Evolutionary conservation across 2,113 vertebrate genomes (phyloP), one percentile per base, ranked within the genome.

Genomic region (Cynocephalus volans): DNA sequence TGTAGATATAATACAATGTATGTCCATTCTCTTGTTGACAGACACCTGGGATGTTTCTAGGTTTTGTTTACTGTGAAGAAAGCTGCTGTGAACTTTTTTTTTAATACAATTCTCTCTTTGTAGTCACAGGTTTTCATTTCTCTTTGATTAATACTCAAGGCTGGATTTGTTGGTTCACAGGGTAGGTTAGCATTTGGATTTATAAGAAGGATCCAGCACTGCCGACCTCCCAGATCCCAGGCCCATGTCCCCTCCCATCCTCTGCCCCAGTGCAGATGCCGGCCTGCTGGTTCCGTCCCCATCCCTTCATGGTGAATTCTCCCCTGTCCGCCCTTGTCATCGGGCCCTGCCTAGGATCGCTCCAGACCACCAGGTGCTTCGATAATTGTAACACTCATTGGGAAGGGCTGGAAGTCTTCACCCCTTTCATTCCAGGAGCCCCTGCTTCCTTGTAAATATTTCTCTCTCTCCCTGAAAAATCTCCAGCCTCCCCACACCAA

Each of bases 51-150:
- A 45, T 76, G 10, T 72, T 92, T 90, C 91, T n/a, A 26, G 70
- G 62, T 95, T 83, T 54, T 50, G 15, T 86, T 58, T 60, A 50
- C 58, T 92, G 26, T 76, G 36, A 92, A 83, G 45, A 85, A 92
- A 94, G n/a, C 50, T 36, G 6, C 65, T 70, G 26, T 50, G 11
- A 41, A 65, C n/a, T 41, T 77, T 41, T 77, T 24, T n/a, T 93
- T 67, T 56, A 41, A 21, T 83, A 92, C 28, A 76, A 31, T 60
- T 93, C 45, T 65, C 45, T 65, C 85, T 87, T 76, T 80, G 21
- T 52, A 83, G 72, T 90, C 36, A 4, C 11, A 45, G 33, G 41
- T 87, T 95, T 95, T 94, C 18, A 33, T 85, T 87, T 93, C 52
- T 60, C 64, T 92, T 94, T 15, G 67, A 52, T 33, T 79, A 95